Conservation (phyloP, 2,113 vertebrate genomes). For the Balaenoptera acutorostrata region DNA sequence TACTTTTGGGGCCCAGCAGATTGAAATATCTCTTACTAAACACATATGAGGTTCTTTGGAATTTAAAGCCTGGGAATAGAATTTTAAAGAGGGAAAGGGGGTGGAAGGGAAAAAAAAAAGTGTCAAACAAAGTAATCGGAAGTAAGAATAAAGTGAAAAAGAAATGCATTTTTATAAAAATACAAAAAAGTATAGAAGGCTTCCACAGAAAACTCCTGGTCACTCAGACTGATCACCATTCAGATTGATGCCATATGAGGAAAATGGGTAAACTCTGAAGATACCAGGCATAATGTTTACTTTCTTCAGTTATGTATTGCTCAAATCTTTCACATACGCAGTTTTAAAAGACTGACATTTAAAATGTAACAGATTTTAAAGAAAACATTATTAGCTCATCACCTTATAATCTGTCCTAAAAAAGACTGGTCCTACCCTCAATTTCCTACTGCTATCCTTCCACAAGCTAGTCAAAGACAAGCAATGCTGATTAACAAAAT, state of each 20-base stretch:
- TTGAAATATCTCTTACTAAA: conserved; percentile 90
- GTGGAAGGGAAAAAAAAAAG: not conserved
- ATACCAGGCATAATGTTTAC: not conserved
- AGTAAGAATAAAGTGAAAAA: not conserved
- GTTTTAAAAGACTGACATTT: not conserved
- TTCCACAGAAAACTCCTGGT: not conserved
- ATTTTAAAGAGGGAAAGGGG: not conserved
- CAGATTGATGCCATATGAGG: not conserved
- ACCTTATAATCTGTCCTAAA: not conserved
- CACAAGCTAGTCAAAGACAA: not conserved
- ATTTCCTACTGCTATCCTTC: not conserved
- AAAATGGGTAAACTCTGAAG: not conserved
- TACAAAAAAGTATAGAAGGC: not conserved
- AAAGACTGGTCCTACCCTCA: not conserved
- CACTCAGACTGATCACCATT: not conserved
- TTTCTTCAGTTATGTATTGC: not conserved
- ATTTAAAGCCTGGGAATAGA: conserved; percentile 85
- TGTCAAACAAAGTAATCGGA: not conserved
- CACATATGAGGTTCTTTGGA: conserved; percentile 90
- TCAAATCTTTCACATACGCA: not conserved
- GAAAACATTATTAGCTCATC: not conserved
- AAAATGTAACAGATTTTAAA: not conserved
- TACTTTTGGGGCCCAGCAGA: conserved; percentile 86
- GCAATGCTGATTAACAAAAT: not conserved
- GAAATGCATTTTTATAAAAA: not conserved